Evolutionary conservation across 2,797 vertebrate genomes (phyloP).

Genomic region (Cyclura pinguis): DNA sequence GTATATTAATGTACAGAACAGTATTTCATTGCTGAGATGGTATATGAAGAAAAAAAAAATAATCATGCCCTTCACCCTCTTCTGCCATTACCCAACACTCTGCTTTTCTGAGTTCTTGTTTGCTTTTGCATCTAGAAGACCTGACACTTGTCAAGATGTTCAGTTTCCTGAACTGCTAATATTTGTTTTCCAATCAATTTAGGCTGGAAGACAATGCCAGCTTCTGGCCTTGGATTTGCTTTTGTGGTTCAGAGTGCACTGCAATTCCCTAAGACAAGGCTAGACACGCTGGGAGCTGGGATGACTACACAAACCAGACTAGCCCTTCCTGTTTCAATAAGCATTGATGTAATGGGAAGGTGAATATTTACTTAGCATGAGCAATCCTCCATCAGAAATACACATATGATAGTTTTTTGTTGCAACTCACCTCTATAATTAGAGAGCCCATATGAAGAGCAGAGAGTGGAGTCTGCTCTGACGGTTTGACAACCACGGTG

Average conservation of each 20-base stretch:
- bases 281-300: slow-evolving; percentile 37
- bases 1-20: no score
- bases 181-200: slow-evolving; percentile 34
- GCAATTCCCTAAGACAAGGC: slow-evolving; percentile 41
- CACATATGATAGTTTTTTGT: slow-evolving; percentile 2
- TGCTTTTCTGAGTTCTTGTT: slow-evolving; percentile 42
- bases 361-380: slow-evolving; percentile 8
- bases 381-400: slow-evolving; percentile 10
- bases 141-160: slow-evolving; percentile 33
- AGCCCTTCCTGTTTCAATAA: slow-evolving; percentile 28
- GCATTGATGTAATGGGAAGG: slow-evolving; percentile 20
- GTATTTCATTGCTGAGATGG: slow-evolving; percentile 6
- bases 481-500: slow-evolving; percentile 89
- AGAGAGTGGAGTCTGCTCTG: slow-evolving; percentile 90
- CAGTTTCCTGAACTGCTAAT: slow-evolving; percentile 44
- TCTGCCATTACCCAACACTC: background rate
- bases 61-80: background rate
- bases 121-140: slow-evolving; percentile 56
- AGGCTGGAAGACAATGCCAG: slow-evolving; percentile 29
- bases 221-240: slow-evolving; percentile 51
- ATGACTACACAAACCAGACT: slow-evolving; percentile 15
- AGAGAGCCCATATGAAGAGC: slow-evolving; percentile 89
- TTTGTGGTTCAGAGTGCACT: slow-evolving; percentile 38
- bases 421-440: slow-evolving; percentile 87
- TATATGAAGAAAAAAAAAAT: slow-evolving; percentile 32